phyloP scores from a whole-genome alignment of 2,888 invertebrate genomes.

The Sphaerophoria taeniata region DNA sequence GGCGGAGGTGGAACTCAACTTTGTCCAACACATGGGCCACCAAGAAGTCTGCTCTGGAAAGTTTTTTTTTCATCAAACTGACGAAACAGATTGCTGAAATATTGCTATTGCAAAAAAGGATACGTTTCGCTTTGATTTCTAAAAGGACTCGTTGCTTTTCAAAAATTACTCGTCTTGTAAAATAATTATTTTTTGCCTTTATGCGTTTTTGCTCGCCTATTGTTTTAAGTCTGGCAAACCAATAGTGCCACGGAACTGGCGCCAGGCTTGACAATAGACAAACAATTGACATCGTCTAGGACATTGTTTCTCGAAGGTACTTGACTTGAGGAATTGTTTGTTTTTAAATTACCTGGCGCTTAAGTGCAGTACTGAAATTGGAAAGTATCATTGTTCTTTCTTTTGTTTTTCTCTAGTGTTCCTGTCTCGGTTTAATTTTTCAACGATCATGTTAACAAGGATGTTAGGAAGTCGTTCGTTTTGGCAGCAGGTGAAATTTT shows the following conservation, averaged over 20 bases:
- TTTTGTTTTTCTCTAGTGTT: conserved; percentile 32
- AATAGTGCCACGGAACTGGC: conserved; percentile 57
- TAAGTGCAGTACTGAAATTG: conserved; percentile 46
- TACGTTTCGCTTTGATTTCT: neutral
- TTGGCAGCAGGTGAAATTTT: conserved; percentile 45
- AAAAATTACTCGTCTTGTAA: neutral
- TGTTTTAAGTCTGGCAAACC: conserved; percentile 31
- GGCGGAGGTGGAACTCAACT: conserved; percentile 32
- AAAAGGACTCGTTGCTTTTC: neutral
- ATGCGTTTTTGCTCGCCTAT: conserved; percentile 3
- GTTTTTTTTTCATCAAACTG: neutral
- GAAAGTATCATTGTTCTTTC: conserved; percentile 47
- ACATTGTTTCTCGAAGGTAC: conserved; percentile 17
- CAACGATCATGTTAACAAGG: conserved; percentile 59
- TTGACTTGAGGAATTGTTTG: conserved; percentile 32
- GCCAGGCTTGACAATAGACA: conserved; percentile 37
- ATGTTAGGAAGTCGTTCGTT: neutral
- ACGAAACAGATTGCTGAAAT: conserved; percentile 39
- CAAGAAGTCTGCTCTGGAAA: conserved; percentile 19
- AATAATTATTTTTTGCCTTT: conserved; percentile 44
- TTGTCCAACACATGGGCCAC: conserved; percentile 66
- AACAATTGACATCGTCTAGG: conserved; percentile 53
- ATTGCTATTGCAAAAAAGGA: neutral
- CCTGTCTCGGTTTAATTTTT: conserved; percentile 1
- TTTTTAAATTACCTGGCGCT: conserved; percentile 57